Percentiles rank a stretch among this genome's conserved stretches.
phyloP scores from a whole-genome alignment of 2,113 vertebrate species.

The Xiphophorus couchianus region DNA sequence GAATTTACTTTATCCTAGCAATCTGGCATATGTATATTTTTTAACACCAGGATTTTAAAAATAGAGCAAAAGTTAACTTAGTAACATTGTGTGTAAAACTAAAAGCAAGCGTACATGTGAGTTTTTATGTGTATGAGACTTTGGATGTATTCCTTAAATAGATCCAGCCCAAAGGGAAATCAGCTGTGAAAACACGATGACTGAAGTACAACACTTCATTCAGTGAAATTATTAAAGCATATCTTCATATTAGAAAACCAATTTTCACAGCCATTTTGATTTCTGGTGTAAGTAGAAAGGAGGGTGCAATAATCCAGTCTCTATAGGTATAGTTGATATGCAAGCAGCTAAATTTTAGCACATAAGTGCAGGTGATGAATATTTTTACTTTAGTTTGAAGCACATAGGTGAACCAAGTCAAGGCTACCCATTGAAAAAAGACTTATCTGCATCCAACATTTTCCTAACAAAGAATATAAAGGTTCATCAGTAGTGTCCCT shows the following conservation, averaged over 20 bases:
- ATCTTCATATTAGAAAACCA: conserved; percentile 13
- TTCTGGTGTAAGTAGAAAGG: conserved; percentile 16
- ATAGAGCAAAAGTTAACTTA: neutral
- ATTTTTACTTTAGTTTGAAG: conserved; percentile 14
- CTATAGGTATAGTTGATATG: conserved; percentile 6
- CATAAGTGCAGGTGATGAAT: conserved; percentile 8
- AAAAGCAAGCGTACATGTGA: neutral
- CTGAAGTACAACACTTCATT: neutral
- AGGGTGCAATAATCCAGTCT: conserved; percentile 28
- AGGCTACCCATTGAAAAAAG: conserved; percentile 37
- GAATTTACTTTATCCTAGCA: neutral
- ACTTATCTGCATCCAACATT: conserved; percentile 16
- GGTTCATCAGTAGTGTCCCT: conserved; percentile 41
- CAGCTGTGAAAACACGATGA: neutral
- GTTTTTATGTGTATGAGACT: neutral
- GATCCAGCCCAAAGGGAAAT: neutral
- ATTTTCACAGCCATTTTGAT: conserved; percentile 26
- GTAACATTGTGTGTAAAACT: neutral
- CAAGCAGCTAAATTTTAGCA: neutral
- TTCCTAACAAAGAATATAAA: conserved; percentile 29
- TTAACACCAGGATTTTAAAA: neutral
- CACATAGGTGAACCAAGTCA: conserved; percentile 13
- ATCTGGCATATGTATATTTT: neutral
- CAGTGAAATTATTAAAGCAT: conserved; percentile 1
- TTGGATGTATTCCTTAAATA: neutral